Evolutionary conservation across 1,140 invertebrate genomes (phyloP).

Genomic region (Thaumatotibia leucotreta): DNA sequence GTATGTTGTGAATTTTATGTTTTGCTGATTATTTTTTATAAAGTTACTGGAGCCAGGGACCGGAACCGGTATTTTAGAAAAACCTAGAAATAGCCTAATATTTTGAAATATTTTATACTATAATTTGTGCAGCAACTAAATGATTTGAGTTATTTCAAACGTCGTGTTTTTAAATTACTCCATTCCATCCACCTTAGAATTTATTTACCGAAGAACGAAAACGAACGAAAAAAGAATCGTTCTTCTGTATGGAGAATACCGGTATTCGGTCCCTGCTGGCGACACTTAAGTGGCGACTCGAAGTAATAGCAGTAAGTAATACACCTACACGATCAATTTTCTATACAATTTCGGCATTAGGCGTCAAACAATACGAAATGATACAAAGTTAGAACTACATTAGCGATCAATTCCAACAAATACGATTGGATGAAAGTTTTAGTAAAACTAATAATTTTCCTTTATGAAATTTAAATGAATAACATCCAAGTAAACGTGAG

Average conservation of each 20-base stretch:
- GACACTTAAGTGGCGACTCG: background rate
- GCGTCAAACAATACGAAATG: conserved; percentile 25
- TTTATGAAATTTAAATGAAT: conserved; percentile 65
- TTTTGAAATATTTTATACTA: too few species aligned
- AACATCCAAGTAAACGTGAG: conserved; percentile 47
- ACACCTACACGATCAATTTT: background rate
- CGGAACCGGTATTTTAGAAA: too few species aligned
- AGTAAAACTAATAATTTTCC: conserved; percentile 67
- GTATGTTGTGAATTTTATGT: conserved; percentile 72
- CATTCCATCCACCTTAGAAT: too few species aligned
- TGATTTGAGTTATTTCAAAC: background rate
- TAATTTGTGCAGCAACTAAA: too few species aligned
- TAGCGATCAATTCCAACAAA: conserved; percentile 64
- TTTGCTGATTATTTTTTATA: conserved; percentile 21
- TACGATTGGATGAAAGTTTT: conserved; percentile 65
- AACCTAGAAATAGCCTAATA: too few species aligned
- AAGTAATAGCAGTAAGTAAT: background rate
- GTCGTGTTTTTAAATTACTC: too few species aligned
- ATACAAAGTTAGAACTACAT: conserved; percentile 53
- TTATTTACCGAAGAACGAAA: too few species aligned
- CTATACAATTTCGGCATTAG: conserved; percentile 9
- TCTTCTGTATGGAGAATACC: too few species aligned
- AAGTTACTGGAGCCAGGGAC: background rate
- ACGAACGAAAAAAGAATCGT: too few species aligned
- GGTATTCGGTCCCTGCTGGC: too few species aligned